Percentiles rank a stretch among this genome's conserved stretches.
Evolutionary conservation across 2,113 vertebrate species (phyloP).

Genomic region (Zapus hudsonius): DNA sequence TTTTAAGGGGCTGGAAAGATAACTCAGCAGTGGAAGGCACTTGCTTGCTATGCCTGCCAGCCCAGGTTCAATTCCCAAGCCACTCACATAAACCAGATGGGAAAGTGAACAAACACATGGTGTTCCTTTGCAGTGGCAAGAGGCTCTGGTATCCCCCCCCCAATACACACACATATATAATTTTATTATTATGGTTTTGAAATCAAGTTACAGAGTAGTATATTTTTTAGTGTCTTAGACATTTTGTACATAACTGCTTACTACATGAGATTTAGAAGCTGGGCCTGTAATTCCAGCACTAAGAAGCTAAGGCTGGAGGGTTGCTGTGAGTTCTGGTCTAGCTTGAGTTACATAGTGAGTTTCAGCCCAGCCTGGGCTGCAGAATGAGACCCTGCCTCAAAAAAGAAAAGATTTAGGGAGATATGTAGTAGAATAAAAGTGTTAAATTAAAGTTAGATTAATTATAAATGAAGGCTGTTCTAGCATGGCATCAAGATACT

Average conservation of each 20-base stretch:
- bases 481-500: neutral
- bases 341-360: neutral
- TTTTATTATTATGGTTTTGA: neutral
- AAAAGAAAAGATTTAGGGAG: neutral
- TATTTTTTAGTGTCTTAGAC: neutral
- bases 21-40: no score
- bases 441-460: neutral
- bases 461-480: conserved; percentile 28
- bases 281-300: neutral
- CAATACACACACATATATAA: no score
- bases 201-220: conserved; percentile 1
- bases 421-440: neutral
- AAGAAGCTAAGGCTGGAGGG: no score
- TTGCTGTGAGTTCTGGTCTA: neutral
- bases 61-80: no score
- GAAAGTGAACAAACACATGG: no score
- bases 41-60: no score
- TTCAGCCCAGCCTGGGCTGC: neutral
- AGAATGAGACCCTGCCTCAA: neutral
- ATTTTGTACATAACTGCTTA: conserved; percentile 30
- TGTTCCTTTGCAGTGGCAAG: no score
- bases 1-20: no score
- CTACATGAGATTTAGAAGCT: neutral
- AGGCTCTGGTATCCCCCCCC: no score
- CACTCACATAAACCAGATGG: no score